Conservation (phyloP, 2,888 invertebrate genomes). For the Lithodes maja region DNA sequence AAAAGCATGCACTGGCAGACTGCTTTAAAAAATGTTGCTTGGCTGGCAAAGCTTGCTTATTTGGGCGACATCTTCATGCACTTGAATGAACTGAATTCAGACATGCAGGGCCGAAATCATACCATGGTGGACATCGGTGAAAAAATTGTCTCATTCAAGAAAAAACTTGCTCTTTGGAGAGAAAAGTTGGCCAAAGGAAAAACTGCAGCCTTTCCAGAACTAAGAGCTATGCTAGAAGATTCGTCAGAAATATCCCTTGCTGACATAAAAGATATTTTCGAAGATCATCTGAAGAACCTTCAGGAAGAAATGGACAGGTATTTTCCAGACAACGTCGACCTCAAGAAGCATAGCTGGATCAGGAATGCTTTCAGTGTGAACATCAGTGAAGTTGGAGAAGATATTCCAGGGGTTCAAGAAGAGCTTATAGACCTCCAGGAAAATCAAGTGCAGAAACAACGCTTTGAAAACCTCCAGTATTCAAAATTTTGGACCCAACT, state of each 20-base stretch:
- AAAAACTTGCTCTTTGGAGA: slow-evolving; percentile 22
- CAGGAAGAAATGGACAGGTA: slow-evolving; percentile 51
- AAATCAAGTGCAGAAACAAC: slow-evolving; percentile 46
- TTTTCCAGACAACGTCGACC: not conserved
- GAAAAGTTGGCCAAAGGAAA: slow-evolving; percentile 23
- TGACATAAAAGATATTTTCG: slow-evolving; percentile 34
- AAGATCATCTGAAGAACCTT: slow-evolving; percentile 54
- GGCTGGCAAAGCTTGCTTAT: slow-evolving; percentile 33
- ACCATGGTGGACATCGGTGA: slow-evolving; percentile 40
- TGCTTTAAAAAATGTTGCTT: slow-evolving; percentile 9
- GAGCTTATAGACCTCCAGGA: slow-evolving; percentile 48
- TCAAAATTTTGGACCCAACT: slow-evolving; percentile 40
- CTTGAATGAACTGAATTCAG: slow-evolving; percentile 33
- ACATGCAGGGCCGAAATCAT: slow-evolving; percentile 35
- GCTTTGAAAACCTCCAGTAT: slow-evolving; percentile 43
- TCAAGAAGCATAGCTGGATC: no score
- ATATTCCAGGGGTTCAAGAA: slow-evolving; percentile 47
- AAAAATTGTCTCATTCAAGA: slow-evolving; percentile 39
- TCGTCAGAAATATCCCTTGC: slow-evolving; percentile 36
- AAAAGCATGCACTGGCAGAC: slow-evolving; percentile 24
- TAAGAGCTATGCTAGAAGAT: slow-evolving; percentile 41
- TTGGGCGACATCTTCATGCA: slow-evolving; percentile 35
- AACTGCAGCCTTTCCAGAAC: slow-evolving; percentile 36
- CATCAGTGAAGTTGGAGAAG: slow-evolving; percentile 35
- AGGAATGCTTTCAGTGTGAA: no score